phyloP scores from a whole-genome alignment of 2,888 invertebrate genomes.

The Timema cristinae region DNA sequence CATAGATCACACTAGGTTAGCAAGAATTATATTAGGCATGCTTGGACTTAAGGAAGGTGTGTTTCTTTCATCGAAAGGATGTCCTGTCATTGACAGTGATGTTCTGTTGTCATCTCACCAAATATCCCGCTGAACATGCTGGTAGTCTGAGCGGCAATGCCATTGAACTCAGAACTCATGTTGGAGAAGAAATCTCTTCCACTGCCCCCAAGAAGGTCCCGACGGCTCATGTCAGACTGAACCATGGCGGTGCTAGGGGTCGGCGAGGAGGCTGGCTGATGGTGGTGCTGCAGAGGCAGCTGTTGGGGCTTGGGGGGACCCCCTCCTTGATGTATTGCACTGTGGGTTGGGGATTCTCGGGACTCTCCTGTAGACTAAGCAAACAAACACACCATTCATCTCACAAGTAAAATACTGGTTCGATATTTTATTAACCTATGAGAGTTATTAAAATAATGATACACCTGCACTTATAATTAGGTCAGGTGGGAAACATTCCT shows the following conservation, averaged over 20 bases:
- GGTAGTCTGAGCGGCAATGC: constrained; percentile 86
- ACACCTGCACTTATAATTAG: too few species aligned
- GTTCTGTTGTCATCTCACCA: constrained; percentile 50
- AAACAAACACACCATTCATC: too few species aligned
- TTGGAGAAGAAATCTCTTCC: constrained; percentile 79
- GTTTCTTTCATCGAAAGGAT: too few species aligned
- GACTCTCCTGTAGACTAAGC: constrained; percentile 43
- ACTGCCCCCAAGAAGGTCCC: constrained; percentile 52
- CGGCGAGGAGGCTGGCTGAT: constrained; percentile 22
- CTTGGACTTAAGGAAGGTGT: too few species aligned
- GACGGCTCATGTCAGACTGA: constrained; percentile 49
- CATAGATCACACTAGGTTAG: too few species aligned
- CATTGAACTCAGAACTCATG: constrained; percentile 89
- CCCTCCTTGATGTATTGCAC: constrained; percentile 24
- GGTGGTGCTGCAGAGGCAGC: constrained; percentile 10
- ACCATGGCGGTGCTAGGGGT: constrained; percentile 54
- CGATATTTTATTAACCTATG: too few species aligned
- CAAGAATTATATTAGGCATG: too few species aligned
- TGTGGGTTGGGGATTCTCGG: constrained; percentile 39
- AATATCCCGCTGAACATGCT: constrained; percentile 95
- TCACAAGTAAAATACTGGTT: too few species aligned
- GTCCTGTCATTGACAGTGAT: too few species aligned
- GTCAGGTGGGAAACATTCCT: too few species aligned
- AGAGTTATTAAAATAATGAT: too few species aligned
- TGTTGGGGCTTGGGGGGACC: constrained; percentile 17